Percentiles rank a stretch among this genome's conserved stretches.
Conservation (phyloP, 2,888 invertebrate genomes). For the Cylloceria caligata region DNA sequence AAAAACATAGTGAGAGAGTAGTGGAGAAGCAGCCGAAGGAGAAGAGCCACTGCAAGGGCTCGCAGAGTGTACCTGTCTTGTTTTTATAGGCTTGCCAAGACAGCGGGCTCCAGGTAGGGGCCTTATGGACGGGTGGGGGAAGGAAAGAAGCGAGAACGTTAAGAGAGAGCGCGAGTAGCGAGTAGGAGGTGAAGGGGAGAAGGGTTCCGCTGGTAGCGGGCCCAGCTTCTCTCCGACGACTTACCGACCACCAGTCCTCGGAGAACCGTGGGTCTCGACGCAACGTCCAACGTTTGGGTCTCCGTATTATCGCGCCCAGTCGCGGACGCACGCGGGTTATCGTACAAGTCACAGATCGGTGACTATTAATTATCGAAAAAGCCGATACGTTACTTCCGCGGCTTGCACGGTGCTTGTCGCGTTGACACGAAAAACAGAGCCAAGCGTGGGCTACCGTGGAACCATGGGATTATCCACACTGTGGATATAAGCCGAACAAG, state of each 20-base stretch:
- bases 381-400: neutral
- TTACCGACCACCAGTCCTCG: slow-evolving; percentile 81
- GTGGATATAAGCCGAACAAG: slow-evolving; percentile 61
- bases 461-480: slow-evolving; percentile 65
- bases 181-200: slow-evolving; percentile 74
- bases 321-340: slow-evolving; percentile 38
- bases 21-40: slow-evolving; percentile 79
- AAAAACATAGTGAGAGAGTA: slow-evolving; percentile 54
- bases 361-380: slow-evolving; percentile 6
- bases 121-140: slow-evolving; percentile 67
- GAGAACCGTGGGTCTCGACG: slow-evolving; percentile 78
- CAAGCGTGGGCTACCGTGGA: slow-evolving; percentile 14
- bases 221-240: slow-evolving; percentile 76
- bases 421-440: neutral
- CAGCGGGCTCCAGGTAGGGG: slow-evolving; percentile 78
- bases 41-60: slow-evolving; percentile 84
- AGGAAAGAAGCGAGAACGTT: slow-evolving; percentile 71
- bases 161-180: slow-evolving; percentile 68
- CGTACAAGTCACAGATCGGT: slow-evolving; percentile 21
- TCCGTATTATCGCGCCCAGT: slow-evolving; percentile 53
- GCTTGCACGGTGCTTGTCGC: neutral
- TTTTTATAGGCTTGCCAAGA: slow-evolving; percentile 84
- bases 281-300: slow-evolving; percentile 66
- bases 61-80: slow-evolving; percentile 84
- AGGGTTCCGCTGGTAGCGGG: slow-evolving; percentile 75